Evolutionary conservation across 2,113 vertebrate genomes (phyloP), one percentile per base, ranked within the genome.

Genomic region (Entelurus aequoreus): DNA sequence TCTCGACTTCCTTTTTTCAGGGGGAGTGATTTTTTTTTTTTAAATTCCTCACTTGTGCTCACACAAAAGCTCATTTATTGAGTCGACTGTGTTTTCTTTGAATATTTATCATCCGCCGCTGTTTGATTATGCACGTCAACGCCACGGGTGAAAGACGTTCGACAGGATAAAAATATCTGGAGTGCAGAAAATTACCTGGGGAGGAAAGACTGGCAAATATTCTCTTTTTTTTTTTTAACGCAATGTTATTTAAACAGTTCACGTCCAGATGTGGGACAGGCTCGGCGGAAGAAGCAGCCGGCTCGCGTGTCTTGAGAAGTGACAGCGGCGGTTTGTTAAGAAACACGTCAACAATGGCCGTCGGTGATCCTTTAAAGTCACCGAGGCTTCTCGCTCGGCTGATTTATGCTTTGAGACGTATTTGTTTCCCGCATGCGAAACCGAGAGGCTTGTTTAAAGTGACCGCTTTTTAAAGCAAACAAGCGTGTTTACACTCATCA

Each of bases 81-180:
- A 57, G 40, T 42, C n/a, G 55, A 57, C 38, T 40, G 19, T 47
- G 19, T 48, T 48, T 60, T 60, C 46, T 60, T 60, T 60, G 58
- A 49, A 48, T 49, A 48, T 48, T 60, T 60, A 60, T 60, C 46
- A 47, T 46, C 38, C 40, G 55, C 40, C 55, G 40, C 44, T 46
- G 57, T 60, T 60, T 60, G 42, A 48, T 60, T 46, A 60, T 48
- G 46, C 44, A 46, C 57, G 46, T 60, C 57, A 28, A n/a, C 28
- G 46, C 35, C 46, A 46, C 47, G 46, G 46, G 46, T 60, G 46
- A 60, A 60, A 60, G 28, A 37, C 42, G 46, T 60, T 37, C 46
- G 46, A 60, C 46, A 16, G 58, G 58, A 60, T 60, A 60, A 60
- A 60, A 60, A 60, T 60, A 60, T 60, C 58, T 37, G 19, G 47